These are phyloP conservation scores for Papilio polyxenes DNA, from an alignment of 1,140 invertebrate species.

Conservation along the genomic window DNA sequence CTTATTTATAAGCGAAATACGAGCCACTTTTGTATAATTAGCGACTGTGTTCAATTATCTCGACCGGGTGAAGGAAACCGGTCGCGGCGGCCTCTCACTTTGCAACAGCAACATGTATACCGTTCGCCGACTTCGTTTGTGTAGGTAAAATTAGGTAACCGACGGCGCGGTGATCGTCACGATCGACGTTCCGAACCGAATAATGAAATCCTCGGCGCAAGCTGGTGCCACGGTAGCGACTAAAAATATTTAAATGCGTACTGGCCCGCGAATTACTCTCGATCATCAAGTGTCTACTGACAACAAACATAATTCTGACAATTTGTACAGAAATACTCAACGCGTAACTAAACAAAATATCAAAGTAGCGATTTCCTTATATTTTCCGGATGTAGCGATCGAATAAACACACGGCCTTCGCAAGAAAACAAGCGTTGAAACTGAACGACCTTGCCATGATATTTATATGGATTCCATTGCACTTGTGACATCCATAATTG, in stretches of 20 bases:
- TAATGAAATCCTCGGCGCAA: slow-evolving; percentile 66
- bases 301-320: neutral
- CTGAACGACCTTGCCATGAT: slow-evolving; percentile 76
- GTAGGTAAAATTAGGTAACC: slow-evolving; percentile 77
- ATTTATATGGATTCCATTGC: slow-evolving; percentile 68
- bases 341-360: neutral
- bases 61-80: slow-evolving; percentile 72
- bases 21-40: slow-evolving; percentile 53
- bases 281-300: neutral
- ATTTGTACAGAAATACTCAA: neutral
- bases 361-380: slow-evolving; percentile 69
- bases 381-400: slow-evolving; percentile 71
- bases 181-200: slow-evolving; percentile 62
- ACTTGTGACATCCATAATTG: slow-evolving; percentile 71
- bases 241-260: slow-evolving; percentile 44
- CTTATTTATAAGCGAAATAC: slow-evolving; percentile 39
- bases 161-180: slow-evolving; percentile 70
- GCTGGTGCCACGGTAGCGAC: slow-evolving; percentile 53
- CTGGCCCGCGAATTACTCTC: slow-evolving; percentile 1
- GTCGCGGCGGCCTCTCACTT: slow-evolving; percentile 79
- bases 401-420: slow-evolving; percentile 71
- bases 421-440: slow-evolving; percentile 77
- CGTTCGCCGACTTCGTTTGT: slow-evolving; percentile 64
- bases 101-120: slow-evolving; percentile 66
- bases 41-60: slow-evolving; percentile 66